A percentile compares a stretch with the other conserved stretches of the same genome.
Conservation (phyloP, 2,888 invertebrate genomes). For the Chironomus riparius region DNA sequence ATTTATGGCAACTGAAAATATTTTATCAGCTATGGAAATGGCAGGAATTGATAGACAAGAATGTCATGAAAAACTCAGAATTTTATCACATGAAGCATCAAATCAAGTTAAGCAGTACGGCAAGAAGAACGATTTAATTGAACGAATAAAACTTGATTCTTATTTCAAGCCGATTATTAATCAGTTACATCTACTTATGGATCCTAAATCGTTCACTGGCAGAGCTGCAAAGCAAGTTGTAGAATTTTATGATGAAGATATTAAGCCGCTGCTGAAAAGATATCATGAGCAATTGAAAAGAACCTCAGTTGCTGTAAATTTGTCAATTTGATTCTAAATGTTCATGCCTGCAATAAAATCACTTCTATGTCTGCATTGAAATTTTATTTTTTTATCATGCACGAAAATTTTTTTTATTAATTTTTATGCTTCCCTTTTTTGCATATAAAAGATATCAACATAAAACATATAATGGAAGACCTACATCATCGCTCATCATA, state of each 20-base stretch:
- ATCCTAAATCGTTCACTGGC: slow-evolving; percentile 82
- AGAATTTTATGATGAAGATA: slow-evolving; percentile 76
- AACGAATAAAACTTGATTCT: slow-evolving; percentile 62
- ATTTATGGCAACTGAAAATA: slow-evolving; percentile 95
- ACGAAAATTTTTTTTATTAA: background rate
- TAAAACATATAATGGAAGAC: background rate
- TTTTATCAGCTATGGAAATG: slow-evolving; percentile 98
- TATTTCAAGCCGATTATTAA: slow-evolving; percentile 77
- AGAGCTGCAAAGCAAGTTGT: slow-evolving; percentile 80
- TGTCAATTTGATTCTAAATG: background rate
- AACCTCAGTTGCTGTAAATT: background rate
- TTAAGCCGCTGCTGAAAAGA: slow-evolving; percentile 57
- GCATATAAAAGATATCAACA: background rate
- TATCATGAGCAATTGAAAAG: slow-evolving; percentile 44
- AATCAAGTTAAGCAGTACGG: slow-evolving; percentile 84
- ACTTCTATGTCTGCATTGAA: background rate
- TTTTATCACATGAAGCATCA: slow-evolving; percentile 85
- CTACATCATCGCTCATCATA: background rate
- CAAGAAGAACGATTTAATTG: slow-evolving; percentile 82
- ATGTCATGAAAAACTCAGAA: slow-evolving; percentile 91
- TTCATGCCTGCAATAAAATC: background rate
- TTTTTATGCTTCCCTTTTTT: background rate
- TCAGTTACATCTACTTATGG: slow-evolving; percentile 66
- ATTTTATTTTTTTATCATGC: background rate
- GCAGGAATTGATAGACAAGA: slow-evolving; percentile 89